Evolutionary conservation across 1,140 invertebrate species (phyloP).

Genomic region (Nilaparvata lugens): DNA sequence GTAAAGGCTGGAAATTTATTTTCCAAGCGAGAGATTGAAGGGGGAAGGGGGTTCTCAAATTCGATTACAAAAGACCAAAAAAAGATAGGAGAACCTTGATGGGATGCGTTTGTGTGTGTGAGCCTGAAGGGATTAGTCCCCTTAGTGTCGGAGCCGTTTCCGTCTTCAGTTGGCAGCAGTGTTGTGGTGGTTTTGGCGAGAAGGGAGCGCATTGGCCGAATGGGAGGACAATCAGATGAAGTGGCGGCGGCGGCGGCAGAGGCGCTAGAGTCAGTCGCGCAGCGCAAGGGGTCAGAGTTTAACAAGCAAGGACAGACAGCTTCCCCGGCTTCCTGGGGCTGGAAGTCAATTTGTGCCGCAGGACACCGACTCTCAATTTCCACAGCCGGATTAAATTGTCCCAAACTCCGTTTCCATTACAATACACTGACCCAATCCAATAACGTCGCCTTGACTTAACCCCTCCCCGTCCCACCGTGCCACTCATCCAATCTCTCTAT

Average conservation of each 20-base stretch:
- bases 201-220: neutral
- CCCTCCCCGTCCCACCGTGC: too few species aligned
- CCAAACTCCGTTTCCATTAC: conserved; percentile 5
- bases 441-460: neutral
- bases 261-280: too few species aligned
- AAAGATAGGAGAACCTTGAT: neutral
- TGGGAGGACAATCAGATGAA: neutral
- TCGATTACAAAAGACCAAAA: neutral
- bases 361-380: conserved; percentile 1
- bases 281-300: neutral
- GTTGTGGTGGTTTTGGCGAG: neutral
- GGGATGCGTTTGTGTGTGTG: too few species aligned
- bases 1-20: neutral
- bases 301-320: conserved; percentile 1
- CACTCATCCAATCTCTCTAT: too few species aligned
- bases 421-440: conserved; percentile 5
- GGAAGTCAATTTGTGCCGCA: conserved; percentile 4
- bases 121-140: neutral
- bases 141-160: neutral
- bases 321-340: neutral
- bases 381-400: conserved; percentile 3
- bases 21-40: neutral
- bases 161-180: neutral
- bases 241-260: too few species aligned
- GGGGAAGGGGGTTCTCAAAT: neutral